Evolutionary conservation across 2,888 invertebrate genomes (phyloP).

Genomic region (Candidula unifasciata): DNA sequence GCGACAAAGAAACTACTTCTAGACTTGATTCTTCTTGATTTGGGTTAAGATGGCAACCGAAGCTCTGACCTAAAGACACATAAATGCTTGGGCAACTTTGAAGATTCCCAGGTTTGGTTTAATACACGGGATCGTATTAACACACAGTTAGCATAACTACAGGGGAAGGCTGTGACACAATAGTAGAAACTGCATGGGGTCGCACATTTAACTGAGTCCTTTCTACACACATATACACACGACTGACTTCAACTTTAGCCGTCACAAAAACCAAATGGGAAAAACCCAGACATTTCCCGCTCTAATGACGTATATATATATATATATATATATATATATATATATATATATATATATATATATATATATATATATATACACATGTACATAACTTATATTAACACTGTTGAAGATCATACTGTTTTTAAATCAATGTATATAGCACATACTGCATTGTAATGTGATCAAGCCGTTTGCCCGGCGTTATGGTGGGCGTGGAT

Average conservation of each 20-base stretch:
- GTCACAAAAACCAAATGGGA: not conserved
- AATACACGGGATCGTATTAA: not conserved
- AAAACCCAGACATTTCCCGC: not conserved
- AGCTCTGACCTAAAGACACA: not conserved
- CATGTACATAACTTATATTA: no score
- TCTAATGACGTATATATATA: no score
- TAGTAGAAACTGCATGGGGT: not conserved
- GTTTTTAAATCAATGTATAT: no score
- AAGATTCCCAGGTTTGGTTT: not conserved
- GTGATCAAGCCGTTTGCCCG: no score
- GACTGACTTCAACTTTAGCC: not conserved
- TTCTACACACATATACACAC: not conserved
- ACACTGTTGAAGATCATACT: no score
- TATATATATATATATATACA: no score
- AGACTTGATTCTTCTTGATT: conserved; percentile 9
- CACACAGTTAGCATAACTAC: not conserved
- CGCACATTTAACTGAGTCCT: not conserved
- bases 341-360: no score
- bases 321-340: no score
- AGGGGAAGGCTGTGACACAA: not conserved
- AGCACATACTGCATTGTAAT: no score
- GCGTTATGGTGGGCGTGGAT: no score
- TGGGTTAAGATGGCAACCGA: conserved; percentile 12
- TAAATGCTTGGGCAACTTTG: not conserved
- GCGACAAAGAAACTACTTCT: not conserved